Conservation (phyloP, 1,140 invertebrate species). For the Platyura marginata region DNA sequence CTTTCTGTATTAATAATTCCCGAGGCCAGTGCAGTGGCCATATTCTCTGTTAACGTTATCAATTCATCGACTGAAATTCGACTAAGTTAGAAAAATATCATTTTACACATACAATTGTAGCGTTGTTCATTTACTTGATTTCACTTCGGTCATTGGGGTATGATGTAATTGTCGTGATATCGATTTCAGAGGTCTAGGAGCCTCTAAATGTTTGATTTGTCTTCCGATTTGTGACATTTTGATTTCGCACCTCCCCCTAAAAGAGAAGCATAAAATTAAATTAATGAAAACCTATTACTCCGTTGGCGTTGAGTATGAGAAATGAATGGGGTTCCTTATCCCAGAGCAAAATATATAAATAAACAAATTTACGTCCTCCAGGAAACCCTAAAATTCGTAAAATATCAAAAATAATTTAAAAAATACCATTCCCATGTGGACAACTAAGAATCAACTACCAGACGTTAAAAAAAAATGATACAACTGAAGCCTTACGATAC, state of each 20-base stretch:
- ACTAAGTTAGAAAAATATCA: neutral
- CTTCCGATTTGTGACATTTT: conserved; percentile 24
- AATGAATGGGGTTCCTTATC: too few relatives aligned
- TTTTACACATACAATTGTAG: conserved; percentile 1
- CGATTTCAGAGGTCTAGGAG: conserved; percentile 49
- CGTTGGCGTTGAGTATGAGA: too few relatives aligned
- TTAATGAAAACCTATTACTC: too few relatives aligned
- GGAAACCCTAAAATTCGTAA: too few relatives aligned
- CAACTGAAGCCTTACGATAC: too few relatives aligned
- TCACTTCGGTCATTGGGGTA: neutral
- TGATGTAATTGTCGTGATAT: conserved; percentile 10
- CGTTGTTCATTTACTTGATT: conserved; percentile 3
- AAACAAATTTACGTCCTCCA: too few relatives aligned
- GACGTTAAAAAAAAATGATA: too few relatives aligned
- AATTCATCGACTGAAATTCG: conserved; percentile 45
- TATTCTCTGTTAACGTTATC: conserved; percentile 48
- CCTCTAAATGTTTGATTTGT: conserved; percentile 48
- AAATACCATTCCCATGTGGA: too few relatives aligned
- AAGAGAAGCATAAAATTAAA: too few relatives aligned
- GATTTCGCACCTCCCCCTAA: conserved; percentile 1
- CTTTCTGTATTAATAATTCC: conserved; percentile 24
- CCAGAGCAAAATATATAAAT: too few relatives aligned
- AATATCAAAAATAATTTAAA: too few relatives aligned
- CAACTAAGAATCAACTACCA: too few relatives aligned
- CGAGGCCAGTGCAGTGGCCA: conserved; percentile 42